Conservation (phyloP, 2,888 invertebrate genomes). For the Spodoptera picta region DNA sequence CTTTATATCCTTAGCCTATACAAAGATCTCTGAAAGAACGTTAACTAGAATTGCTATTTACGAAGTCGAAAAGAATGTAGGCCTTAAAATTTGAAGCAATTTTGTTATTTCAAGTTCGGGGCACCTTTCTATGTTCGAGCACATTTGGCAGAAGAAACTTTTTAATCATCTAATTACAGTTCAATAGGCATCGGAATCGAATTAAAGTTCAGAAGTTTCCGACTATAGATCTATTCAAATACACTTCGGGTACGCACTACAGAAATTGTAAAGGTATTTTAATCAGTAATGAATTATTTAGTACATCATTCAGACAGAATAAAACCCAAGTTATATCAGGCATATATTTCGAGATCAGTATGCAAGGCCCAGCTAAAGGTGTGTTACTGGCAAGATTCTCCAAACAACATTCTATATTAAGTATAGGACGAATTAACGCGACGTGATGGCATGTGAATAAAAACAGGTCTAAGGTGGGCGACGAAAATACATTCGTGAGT, state of each 20-base stretch:
- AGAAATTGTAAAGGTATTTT: conserved; percentile 14
- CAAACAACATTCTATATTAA: conserved; percentile 45
- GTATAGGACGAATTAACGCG: conserved; percentile 41
- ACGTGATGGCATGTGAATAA: conserved; percentile 49
- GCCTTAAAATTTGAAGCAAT: too few relatives aligned
- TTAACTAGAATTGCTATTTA: too few relatives aligned
- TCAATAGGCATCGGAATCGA: too few relatives aligned
- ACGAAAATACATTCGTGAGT: conserved; percentile 39
- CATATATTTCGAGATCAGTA: conserved; percentile 29
- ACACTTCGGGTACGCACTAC: too few relatives aligned
- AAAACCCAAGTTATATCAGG: conserved; percentile 23
- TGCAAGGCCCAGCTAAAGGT: conserved; percentile 29
- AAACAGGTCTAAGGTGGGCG: conserved; percentile 37
- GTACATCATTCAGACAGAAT: conserved; percentile 18
- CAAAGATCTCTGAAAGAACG: not conserved
- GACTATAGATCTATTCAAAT: too few relatives aligned
- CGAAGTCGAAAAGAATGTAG: too few relatives aligned
- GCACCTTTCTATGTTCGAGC: too few relatives aligned
- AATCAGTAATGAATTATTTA: conserved; percentile 43
- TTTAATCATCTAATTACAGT: too few relatives aligned
- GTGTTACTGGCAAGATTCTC: conserved; percentile 25
- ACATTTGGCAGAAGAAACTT: too few relatives aligned
- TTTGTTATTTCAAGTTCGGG: too few relatives aligned
- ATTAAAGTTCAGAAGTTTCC: too few relatives aligned
- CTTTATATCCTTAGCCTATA: not conserved